Percentiles rank a stretch among this genome's conserved stretches.
phyloP scores from a whole-genome alignment of 2,797 vertebrate genomes.

The Cossypha caffra region DNA sequence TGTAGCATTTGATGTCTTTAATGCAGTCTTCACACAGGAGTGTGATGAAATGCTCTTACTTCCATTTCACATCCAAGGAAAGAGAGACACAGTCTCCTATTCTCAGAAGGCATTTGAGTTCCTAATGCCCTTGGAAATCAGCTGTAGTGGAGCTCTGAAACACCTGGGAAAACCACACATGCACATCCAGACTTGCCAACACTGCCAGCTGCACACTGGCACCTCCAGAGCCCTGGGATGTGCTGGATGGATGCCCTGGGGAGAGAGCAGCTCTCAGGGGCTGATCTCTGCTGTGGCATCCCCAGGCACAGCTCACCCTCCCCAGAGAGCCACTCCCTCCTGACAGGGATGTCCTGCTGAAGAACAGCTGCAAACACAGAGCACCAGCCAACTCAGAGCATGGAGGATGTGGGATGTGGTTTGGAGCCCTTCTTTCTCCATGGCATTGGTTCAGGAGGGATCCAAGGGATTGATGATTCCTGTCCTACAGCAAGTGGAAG shows the following conservation, averaged over 20 bases:
- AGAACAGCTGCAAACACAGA: background rate
- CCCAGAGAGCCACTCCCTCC: background rate
- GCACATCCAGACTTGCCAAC: background rate
- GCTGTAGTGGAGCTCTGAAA: background rate
- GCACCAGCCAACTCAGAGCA: background rate
- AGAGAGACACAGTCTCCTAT: background rate
- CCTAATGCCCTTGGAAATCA: background rate
- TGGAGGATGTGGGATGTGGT: background rate
- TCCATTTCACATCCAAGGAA: background rate
- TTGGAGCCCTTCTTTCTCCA: background rate
- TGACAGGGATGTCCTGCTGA: background rate
- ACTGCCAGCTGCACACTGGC: fast-evolving
- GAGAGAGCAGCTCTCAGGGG: background rate
- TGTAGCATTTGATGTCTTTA: background rate
- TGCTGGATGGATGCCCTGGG: fast-evolving
- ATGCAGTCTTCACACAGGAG: background rate
- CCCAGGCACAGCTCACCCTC: background rate
- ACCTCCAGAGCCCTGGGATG: background rate
- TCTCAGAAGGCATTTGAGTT: conserved; percentile 6
- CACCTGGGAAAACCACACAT: background rate
- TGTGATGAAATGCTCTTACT: background rate
- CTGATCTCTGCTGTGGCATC: fast-evolving
- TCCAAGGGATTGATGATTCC: background rate
- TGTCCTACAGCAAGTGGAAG: background rate
- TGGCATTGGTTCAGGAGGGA: fast-evolving